These are phyloP conservation scores for Champsocephalus gunnari DNA, from an alignment of 2,797 vertebrate genomes.

Conservation along the genomic window DNA sequence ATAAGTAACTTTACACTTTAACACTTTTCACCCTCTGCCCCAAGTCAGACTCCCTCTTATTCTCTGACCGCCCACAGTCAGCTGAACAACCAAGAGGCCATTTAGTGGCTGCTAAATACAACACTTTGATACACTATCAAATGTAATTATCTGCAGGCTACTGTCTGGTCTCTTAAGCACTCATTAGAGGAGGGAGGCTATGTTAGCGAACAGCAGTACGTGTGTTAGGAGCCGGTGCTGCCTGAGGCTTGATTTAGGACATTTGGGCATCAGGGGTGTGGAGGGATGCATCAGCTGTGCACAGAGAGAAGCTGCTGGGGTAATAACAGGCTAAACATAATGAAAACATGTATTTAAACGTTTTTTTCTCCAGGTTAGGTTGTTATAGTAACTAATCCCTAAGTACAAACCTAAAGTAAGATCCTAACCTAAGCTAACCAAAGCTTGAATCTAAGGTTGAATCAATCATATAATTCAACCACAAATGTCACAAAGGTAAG, in stretches of 20 bases:
- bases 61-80: slow-evolving; percentile 19
- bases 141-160: slow-evolving; percentile 56
- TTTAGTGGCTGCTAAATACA: slow-evolving; percentile 38
- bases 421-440: too few species aligned
- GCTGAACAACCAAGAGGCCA: slow-evolving; percentile 22
- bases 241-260: slow-evolving; percentile 7
- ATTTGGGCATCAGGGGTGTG: neutral
- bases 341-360: neutral
- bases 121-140: slow-evolving; percentile 36
- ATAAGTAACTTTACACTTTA: slow-evolving; percentile 16
- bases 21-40: slow-evolving; percentile 1
- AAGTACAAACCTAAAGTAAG: too few species aligned
- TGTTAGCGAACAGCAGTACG: slow-evolving; percentile 19
- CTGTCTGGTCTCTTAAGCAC: slow-evolving; percentile 47
- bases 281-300: slow-evolving; percentile 8
- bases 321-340: too few species aligned
- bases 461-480: neutral
- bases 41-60: neutral
- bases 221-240: slow-evolving; percentile 37
- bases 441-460: too few species aligned
- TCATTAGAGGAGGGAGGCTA: slow-evolving; percentile 24
- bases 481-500: neutral
- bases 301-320: slow-evolving; percentile 3
- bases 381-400: too few species aligned
- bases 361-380: neutral